These are phyloP conservation scores for Thomomys bottae DNA, from an alignment of 2,113 vertebrate genomes.

Conservation along the genomic window DNA sequence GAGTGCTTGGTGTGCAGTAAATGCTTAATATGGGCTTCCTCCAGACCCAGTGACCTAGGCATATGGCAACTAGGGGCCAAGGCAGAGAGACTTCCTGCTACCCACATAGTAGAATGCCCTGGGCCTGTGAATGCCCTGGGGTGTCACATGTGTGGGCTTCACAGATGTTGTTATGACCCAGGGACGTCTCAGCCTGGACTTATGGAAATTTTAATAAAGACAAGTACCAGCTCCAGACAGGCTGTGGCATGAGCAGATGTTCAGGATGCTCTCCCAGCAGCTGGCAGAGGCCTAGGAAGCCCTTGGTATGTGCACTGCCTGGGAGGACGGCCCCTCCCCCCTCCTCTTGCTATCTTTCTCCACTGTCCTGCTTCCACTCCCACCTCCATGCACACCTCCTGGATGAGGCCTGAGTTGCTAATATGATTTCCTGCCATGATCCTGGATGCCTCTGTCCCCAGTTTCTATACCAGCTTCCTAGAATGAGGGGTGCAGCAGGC, in stretches of 20 bases:
- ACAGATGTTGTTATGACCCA: neutral
- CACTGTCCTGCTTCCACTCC: neutral
- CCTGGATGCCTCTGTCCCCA: neutral
- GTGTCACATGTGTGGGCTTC: rapidly evolving
- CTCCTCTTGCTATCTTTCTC: no score
- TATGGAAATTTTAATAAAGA: conserved; percentile 67
- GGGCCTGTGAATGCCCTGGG: neutral
- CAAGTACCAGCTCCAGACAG: conserved; percentile 35
- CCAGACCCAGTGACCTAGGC: neutral
- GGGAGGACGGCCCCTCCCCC: no score
- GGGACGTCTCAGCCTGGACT: neutral
- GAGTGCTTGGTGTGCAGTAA: neutral
- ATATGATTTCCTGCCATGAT: neutral
- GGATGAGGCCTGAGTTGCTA: neutral
- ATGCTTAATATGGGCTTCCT: neutral
- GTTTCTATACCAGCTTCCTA: neutral
- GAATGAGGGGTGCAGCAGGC: neutral
- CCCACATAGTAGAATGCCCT: neutral
- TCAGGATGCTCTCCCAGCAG: conserved; percentile 19
- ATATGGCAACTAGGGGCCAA: rapidly evolving
- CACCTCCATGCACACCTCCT: neutral
- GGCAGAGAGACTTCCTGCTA: neutral
- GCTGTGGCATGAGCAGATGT: neutral
- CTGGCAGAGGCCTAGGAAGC: neutral
- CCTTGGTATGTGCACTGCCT: rapidly evolving